Conservation (phyloP, 2,113 vertebrate genomes). For the Calyptomena viridis region DNA sequence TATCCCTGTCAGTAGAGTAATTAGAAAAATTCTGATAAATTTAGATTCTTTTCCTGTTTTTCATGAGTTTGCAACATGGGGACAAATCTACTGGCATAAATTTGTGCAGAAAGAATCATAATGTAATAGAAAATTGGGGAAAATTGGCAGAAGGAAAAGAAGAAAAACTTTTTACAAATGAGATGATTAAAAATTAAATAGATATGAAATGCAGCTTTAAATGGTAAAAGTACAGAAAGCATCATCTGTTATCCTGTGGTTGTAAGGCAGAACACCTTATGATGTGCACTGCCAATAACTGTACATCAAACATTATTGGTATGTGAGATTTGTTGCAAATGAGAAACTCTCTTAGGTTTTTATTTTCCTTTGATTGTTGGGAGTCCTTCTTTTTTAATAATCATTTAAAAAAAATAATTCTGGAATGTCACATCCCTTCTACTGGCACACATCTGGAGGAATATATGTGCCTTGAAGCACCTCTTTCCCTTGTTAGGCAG, state of each 20-base stretch:
- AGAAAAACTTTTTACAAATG: neutral
- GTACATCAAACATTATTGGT: neutral
- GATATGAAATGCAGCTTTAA: neutral
- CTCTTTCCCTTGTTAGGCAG: neutral
- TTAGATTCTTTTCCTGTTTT: neutral
- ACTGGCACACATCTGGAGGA: neutral
- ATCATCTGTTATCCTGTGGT: neutral
- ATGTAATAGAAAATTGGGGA: neutral
- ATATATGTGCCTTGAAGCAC: neutral
- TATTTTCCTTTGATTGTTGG: neutral
- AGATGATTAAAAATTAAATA: neutral
- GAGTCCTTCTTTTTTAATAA: neutral
- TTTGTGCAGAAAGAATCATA: neutral
- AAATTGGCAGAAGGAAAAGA: neutral
- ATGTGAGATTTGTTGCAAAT: neutral
- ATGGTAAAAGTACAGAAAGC: neutral
- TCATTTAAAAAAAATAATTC: neutral
- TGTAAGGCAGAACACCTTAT: neutral
- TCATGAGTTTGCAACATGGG: neutral
- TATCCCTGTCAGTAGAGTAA: neutral
- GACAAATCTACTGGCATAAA: neutral
- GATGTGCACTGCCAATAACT: neutral
- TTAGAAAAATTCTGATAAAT: neutral
- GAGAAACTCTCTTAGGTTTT: neutral
- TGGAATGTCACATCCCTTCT: neutral